These are phyloP conservation scores for Oryzias celebensis DNA, from an alignment of 2,113 vertebrate species.

Conservation along the genomic window DNA sequence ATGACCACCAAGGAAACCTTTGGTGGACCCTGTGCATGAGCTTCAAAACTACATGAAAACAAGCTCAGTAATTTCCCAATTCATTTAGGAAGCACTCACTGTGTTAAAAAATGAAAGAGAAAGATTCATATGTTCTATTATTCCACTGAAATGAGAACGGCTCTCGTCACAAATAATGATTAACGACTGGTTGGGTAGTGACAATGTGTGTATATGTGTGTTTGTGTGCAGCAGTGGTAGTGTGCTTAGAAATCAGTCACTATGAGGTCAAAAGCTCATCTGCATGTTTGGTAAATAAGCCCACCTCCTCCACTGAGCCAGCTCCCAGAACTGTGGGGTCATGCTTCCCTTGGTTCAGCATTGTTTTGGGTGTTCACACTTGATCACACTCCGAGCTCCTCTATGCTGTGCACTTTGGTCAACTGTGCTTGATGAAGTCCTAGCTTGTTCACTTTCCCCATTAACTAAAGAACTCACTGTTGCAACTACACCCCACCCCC, in stretches of 20 bases:
- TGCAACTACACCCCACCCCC: constrained; percentile 16
- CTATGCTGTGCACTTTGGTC: constrained; percentile 55
- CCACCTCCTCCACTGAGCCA: constrained; percentile 25
- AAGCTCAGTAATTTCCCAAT: constrained; percentile 10
- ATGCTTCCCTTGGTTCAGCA: constrained; percentile 51
- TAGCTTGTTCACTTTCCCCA: constrained; percentile 62
- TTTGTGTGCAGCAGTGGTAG: constrained; percentile 23
- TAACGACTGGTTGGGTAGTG: constrained; percentile 47
- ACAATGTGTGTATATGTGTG: constrained; percentile 23
- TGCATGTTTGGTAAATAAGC: constrained; percentile 75
- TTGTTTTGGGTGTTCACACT: constrained; percentile 75
- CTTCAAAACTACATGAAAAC: constrained; percentile 13
- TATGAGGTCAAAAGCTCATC: constrained; percentile 71
- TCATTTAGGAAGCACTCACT: constrained; percentile 32
- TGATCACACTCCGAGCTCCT: constrained; percentile 55
- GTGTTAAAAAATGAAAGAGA: constrained; percentile 41
- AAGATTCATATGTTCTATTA: constrained; percentile 37
- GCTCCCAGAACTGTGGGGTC: constrained; percentile 67
- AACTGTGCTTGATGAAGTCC: constrained; percentile 74
- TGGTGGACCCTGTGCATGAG: constrained; percentile 7
- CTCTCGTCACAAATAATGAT: constrained; percentile 72
- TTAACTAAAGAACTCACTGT: constrained; percentile 72
- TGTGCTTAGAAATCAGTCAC: constrained; percentile 50
- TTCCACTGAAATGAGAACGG: constrained; percentile 55
- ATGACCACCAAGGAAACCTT: constrained; percentile 23